These are phyloP conservation scores for Hypothenemus hampei DNA, from an alignment of 1,140 invertebrate species.

Conservation along the genomic window DNA sequence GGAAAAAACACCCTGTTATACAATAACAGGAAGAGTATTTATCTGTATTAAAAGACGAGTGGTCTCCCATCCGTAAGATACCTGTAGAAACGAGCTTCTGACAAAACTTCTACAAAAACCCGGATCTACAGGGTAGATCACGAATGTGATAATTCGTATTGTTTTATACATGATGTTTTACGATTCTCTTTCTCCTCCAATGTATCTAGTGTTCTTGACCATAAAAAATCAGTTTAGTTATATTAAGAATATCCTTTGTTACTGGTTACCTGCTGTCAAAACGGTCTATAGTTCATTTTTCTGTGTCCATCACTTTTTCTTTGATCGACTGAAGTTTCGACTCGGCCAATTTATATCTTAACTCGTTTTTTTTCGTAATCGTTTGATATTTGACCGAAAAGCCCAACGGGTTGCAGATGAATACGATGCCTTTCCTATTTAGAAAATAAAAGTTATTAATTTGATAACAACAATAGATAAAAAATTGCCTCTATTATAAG, in stretches of 20 bases:
- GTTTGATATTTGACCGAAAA: constrained; percentile 9
- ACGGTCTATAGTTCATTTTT: constrained; percentile 7
- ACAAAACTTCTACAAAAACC: constrained; percentile 90
- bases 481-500: too few relatives aligned
- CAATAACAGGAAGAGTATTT: too few relatives aligned
- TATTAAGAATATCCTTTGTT: neutral
- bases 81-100: constrained; percentile 99
- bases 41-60: constrained; percentile 50
- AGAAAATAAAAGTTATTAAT: too few relatives aligned
- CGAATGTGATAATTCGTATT: constrained; percentile 73
- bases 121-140: constrained; percentile 99
- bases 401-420: too few relatives aligned
- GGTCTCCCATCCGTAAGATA: constrained; percentile 92
- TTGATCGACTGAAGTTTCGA: constrained; percentile 23
- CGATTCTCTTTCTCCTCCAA: too few relatives aligned
- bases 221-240: neutral
- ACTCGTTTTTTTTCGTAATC: constrained; percentile 5
- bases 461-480: too few relatives aligned
- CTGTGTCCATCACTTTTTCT: constrained; percentile 8
- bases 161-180: neutral
- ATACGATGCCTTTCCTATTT: too few relatives aligned
- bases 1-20: too few relatives aligned
- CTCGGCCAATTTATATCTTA: constrained; percentile 12
- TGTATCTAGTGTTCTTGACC: too few relatives aligned
- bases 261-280: constrained; percentile 16